These are phyloP conservation scores for Pseudochirops cupreus DNA, from an alignment of 2,797 vertebrate genomes.

Conservation along the genomic window DNA sequence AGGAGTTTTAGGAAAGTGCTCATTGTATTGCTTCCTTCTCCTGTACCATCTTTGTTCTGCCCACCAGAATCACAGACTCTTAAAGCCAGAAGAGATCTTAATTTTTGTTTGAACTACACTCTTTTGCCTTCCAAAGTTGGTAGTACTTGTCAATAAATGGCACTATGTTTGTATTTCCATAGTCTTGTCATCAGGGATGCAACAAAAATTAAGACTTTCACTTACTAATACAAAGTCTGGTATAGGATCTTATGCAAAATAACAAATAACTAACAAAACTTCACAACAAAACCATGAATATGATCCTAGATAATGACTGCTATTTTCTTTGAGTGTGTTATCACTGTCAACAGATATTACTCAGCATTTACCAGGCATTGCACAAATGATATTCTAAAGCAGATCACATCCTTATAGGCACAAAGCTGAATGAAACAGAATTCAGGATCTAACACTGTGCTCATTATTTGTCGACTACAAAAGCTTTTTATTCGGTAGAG, in stretches of 20 bases:
- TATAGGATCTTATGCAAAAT: too few species aligned
- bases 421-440: not conserved
- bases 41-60: not conserved
- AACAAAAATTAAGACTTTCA: constrained; percentile 44
- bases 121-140: constrained; percentile 33
- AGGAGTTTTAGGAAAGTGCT: not conserved
- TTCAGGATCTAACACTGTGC: not conserved
- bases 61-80: not conserved
- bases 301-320: not conserved
- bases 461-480: not conserved
- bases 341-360: not conserved
- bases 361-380: not conserved
- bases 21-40: not conserved
- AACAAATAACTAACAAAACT: too few species aligned
- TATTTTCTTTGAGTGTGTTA: not conserved
- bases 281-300: not conserved
- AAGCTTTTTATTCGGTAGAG: not conserved
- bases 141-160: constrained; percentile 51
- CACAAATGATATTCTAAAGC: not conserved
- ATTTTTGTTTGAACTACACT: constrained; percentile 62
- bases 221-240: constrained; percentile 5
- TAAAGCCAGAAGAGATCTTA: not conserved
- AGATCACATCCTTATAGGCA: not conserved
- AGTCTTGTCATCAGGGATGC: constrained; percentile 17
- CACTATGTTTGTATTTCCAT: constrained; percentile 50